Conservation (phyloP, 2,113 vertebrate genomes). For the Halichoeres trimaculatus region DNA sequence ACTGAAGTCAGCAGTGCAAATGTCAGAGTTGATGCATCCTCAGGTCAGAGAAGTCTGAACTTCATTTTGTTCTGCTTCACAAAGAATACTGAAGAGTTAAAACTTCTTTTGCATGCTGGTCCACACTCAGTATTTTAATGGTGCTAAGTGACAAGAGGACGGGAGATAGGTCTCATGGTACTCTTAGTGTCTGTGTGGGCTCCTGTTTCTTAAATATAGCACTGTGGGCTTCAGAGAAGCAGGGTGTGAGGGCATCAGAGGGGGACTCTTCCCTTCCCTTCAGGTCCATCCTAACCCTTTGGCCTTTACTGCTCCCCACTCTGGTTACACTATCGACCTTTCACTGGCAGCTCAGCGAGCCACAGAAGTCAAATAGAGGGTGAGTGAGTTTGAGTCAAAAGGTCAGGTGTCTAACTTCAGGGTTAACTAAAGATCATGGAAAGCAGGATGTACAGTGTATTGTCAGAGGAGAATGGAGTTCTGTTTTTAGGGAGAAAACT, state of each 20-base stretch:
- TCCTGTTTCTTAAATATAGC: slow-evolving; percentile 66
- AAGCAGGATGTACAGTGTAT: slow-evolving; percentile 1
- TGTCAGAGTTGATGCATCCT: slow-evolving; percentile 74
- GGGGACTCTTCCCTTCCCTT: slow-evolving; percentile 45
- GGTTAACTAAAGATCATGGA: slow-evolving; percentile 25
- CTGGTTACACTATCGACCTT: slow-evolving; percentile 87
- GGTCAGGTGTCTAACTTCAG: slow-evolving; percentile 63
- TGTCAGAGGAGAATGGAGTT: neutral
- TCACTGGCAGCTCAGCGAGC: slow-evolving; percentile 52
- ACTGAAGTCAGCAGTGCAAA: slow-evolving; percentile 67
- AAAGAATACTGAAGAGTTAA: slow-evolving; percentile 78
- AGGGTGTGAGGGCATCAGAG: neutral
- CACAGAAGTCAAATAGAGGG: slow-evolving; percentile 57
- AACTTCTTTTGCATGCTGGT: slow-evolving; percentile 3
- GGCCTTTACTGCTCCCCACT: slow-evolving; percentile 85
- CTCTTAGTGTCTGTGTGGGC: slow-evolving; percentile 62
- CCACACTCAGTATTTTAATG: neutral
- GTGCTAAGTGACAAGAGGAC: neutral
- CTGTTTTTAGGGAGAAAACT: neutral
- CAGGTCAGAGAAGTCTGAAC: slow-evolving; percentile 49
- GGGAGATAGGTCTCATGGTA: slow-evolving; percentile 19
- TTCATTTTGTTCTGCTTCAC: slow-evolving; percentile 73
- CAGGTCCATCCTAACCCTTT: slow-evolving; percentile 57
- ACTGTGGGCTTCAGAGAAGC: slow-evolving; percentile 1
- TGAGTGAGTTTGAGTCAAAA: slow-evolving; percentile 61